Evolutionary conservation across 2,113 vertebrate genomes (phyloP), one percentile per base, ranked within the genome.

Genomic region (Hylia prasina): DNA sequence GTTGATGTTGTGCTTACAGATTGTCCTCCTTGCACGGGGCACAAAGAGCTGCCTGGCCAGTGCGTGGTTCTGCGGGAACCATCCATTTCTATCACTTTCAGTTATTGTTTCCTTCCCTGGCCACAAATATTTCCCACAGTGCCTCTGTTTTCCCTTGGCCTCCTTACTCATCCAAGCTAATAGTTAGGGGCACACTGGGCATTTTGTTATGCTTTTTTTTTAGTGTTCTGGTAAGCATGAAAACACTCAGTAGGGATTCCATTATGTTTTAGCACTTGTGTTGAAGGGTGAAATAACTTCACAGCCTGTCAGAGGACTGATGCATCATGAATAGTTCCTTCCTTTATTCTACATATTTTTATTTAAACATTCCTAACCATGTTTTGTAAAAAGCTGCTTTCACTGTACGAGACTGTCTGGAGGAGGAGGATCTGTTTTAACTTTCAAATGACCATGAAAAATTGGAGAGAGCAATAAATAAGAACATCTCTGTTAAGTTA

Each of bases 41-140:
- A 90, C 94, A 77, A 65, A 60, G 68, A 2, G 2, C 76, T 90
- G 65, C 84, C 70, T 13, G 65, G 40, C 71, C 3, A 0, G 25
- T 60, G 84, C 4, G 1, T 27, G 83, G 48, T 17, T 86, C 78
- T 7, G 3, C 16, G 1, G 64, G 77, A 96, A 89, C 90, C 65
- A 79, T 61, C 88, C 92, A 57, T 87, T 96, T 93, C 91, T 96
- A 93, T 95, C 82, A 89, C 96, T 96, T 93, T 92, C 42, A 9
- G 18, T 95, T 94, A 92, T 92, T 96, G 90, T 95, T 84, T 76
- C 64, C 48, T 89, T 83, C 72, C 81, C 86, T 81, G 4, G 0
- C 94, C 85, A 71, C 69, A 91, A 89, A 83, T 42, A 82, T 93
- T 89, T 92, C 70, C 72, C 87, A 95, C 90, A 85, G 84, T 78